These are phyloP conservation scores for Rhagonycha lutea DNA, from an alignment of 2,888 invertebrate genomes.

Conservation along the genomic window DNA sequence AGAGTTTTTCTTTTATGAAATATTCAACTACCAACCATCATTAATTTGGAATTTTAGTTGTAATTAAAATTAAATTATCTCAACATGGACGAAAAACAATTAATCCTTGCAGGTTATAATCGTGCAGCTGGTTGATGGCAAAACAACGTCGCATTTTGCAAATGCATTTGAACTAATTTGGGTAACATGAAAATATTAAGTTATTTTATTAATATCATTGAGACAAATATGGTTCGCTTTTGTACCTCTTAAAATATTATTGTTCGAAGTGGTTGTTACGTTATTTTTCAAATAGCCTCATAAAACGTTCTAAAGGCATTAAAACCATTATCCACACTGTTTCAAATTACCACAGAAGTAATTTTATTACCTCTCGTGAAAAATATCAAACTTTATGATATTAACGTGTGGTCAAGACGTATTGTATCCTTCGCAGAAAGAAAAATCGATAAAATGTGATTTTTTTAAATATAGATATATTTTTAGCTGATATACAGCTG, in stretches of 20 bases:
- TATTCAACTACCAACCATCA: not conserved
- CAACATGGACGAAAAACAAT: not conserved
- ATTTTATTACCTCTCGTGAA: not conserved
- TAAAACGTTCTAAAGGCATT: not conserved
- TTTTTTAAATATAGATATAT: too few relatives aligned
- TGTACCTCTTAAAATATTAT: not conserved
- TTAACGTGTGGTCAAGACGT: not conserved
- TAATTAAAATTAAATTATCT: not conserved
- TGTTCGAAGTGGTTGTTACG: not conserved
- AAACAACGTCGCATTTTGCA: too few relatives aligned
- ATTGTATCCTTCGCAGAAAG: not conserved
- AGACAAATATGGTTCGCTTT: not conserved
- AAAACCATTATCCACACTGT: not conserved
- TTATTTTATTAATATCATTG: not conserved
- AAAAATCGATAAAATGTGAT: not conserved
- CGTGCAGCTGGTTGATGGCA: too few relatives aligned
- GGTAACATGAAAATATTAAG: too few relatives aligned
- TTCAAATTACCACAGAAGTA: not conserved
- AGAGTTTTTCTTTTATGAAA: not conserved
- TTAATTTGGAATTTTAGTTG: not conserved
- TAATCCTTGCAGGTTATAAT: not conserved
- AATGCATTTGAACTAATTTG: too few relatives aligned
- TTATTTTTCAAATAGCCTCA: not conserved
- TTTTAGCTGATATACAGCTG: too few relatives aligned
- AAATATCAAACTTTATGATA: not conserved